These are phyloP conservation scores for Horisme vitalbata DNA, from an alignment of 2,888 invertebrate species.

Conservation along the genomic window DNA sequence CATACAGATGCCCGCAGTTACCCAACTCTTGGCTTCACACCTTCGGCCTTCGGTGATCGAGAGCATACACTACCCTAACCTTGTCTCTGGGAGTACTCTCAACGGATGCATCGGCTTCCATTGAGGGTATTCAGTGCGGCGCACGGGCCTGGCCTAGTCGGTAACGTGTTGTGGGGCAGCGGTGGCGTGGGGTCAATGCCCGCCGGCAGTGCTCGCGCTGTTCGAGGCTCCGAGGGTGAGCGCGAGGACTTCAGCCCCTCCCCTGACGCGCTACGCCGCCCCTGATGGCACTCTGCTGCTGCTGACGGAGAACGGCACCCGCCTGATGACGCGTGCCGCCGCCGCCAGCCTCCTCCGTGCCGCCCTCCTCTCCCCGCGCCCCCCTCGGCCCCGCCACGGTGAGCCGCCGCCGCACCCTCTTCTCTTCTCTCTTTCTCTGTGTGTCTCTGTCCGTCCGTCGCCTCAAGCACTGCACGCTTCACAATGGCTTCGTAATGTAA, in stretches of 20 bases:
- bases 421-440: constrained; percentile 68
- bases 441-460: constrained; percentile 77
- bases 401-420: constrained; percentile 77
- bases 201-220: constrained; percentile 81
- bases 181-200: constrained; percentile 75
- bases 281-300: constrained; percentile 85
- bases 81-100: constrained; percentile 65
- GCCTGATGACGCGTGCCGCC: constrained; percentile 80
- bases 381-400: constrained; percentile 79
- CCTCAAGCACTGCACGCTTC: constrained; percentile 80
- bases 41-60: constrained; percentile 73
- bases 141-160: constrained; percentile 62
- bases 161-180: constrained; percentile 81
- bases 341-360: constrained; percentile 80
- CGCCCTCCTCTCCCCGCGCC: constrained; percentile 80
- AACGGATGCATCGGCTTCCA: constrained; percentile 55
- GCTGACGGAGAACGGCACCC: constrained; percentile 85
- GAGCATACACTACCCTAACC: constrained; percentile 70
- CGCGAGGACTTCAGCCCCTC: constrained; percentile 69
- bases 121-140: constrained; percentile 74
- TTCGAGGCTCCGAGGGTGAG: constrained; percentile 69
- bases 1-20: constrained; percentile 83
- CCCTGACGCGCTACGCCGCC: constrained; percentile 84
- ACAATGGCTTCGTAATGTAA: constrained; percentile 75
- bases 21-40: constrained; percentile 82